Conservation (phyloP, 2,797 vertebrate species). For the Amphiprion clarkii region DNA sequence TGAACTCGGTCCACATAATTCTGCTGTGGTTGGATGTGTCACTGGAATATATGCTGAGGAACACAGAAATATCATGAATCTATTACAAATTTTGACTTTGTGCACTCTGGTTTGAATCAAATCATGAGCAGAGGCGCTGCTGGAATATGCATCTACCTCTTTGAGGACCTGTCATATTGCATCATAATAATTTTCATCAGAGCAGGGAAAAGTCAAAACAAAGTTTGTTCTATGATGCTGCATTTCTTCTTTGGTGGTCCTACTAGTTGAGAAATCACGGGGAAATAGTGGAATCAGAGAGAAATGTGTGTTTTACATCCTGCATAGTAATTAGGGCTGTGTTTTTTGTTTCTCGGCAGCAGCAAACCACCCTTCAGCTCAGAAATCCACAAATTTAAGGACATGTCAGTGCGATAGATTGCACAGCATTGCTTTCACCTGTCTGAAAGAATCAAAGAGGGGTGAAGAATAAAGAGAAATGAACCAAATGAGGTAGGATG, state of each 20-base stretch:
- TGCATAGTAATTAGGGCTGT: constrained; percentile 29
- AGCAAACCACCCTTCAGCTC: constrained; percentile 35
- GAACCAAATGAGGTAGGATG: background rate
- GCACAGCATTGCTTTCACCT: background rate
- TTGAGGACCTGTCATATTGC: constrained; percentile 20
- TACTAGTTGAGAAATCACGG: constrained; percentile 7
- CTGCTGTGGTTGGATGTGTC: constrained; percentile 20
- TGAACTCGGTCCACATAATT: constrained; percentile 22
- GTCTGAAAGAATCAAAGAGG: constrained; percentile 6
- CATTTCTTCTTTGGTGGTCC: constrained; percentile 61
- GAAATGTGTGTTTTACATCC: constrained; percentile 33
- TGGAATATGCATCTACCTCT: constrained; percentile 3
- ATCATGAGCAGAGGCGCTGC: constrained; percentile 9
- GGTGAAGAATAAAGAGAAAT: background rate
- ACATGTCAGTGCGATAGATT: background rate
- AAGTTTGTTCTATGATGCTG: constrained; percentile 49
- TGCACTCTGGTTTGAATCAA: constrained; percentile 42
- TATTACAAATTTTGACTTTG: constrained; percentile 29
- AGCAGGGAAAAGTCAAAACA: constrained; percentile 39
- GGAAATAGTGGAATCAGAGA: constrained; percentile 30
- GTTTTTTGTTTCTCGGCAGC: constrained; percentile 25
- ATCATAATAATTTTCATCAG: constrained; percentile 28
- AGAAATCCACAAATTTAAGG: background rate
- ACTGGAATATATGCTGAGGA: constrained; percentile 35
- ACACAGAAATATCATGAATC: constrained; percentile 42